Conservation (phyloP, 2,797 vertebrate species). For the Eulemur coronatus region DNA sequence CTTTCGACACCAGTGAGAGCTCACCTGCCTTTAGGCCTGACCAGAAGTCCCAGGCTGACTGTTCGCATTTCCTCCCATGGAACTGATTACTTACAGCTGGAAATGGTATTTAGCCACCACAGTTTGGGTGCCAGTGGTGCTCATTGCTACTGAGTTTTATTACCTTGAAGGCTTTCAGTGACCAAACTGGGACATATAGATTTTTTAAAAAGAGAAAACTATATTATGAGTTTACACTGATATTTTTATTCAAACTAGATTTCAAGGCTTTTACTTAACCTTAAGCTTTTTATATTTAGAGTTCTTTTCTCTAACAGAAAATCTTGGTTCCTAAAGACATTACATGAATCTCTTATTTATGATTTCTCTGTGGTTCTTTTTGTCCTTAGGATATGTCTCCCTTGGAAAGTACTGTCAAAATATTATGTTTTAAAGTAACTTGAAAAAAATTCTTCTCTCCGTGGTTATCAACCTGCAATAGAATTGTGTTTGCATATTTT, state of each 20-base stretch:
- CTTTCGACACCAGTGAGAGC: not conserved
- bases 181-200: not conserved
- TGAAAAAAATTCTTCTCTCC: not conserved
- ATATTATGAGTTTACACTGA: not conserved
- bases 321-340: not conserved
- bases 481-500: not conserved
- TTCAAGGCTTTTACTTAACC: not conserved
- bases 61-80: not conserved
- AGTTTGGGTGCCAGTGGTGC: not conserved
- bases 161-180: not conserved
- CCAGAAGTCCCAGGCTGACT: not conserved
- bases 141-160: not conserved
- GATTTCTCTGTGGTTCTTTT: not conserved
- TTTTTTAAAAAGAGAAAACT: slow-evolving; percentile 24
- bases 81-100: not conserved
- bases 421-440: slow-evolving; percentile 23
- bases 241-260: not conserved
- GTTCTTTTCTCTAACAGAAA: slow-evolving; percentile 4
- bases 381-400: not conserved
- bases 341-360: not conserved
- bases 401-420: not conserved
- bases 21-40: not conserved
- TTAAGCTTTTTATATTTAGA: not conserved
- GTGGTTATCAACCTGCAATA: not conserved
- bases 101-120: not conserved